Percentiles rank a stretch among this genome's conserved stretches.
Conservation (phyloP, 2,797 vertebrate species). For the Spinus pinus region DNA sequence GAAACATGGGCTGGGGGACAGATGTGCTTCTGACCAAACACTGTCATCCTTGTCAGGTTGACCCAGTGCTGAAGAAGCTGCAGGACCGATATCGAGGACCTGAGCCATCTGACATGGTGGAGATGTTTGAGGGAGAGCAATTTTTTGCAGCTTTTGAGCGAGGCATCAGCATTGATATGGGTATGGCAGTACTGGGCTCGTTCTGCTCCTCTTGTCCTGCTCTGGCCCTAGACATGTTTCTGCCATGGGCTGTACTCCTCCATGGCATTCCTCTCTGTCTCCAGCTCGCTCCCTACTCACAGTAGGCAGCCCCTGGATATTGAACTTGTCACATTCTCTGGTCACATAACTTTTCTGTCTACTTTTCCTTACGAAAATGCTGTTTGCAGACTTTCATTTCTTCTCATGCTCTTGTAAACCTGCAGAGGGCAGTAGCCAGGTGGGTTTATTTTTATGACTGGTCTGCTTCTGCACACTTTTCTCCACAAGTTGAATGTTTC, state of each 20-base stretch:
- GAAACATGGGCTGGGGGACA: background rate
- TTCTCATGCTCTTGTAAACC: background rate
- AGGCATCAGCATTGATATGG: slow-evolving; percentile 87
- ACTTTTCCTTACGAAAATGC: background rate
- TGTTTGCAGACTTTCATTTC: background rate
- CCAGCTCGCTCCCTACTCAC: background rate
- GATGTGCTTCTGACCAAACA: background rate
- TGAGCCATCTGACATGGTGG: slow-evolving; percentile 92
- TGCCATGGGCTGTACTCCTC: background rate
- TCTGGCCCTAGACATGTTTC: background rate
- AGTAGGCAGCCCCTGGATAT: background rate
- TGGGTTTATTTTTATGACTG: background rate
- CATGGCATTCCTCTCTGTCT: background rate
- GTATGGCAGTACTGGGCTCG: slow-evolving; percentile 62
- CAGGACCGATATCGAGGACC: slow-evolving; percentile 87
- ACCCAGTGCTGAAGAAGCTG: slow-evolving; percentile 72
- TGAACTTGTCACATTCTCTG: background rate
- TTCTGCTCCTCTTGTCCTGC: background rate
- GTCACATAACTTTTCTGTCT: background rate
- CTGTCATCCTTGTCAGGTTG: slow-evolving; percentile 65
- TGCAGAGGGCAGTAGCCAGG: background rate
- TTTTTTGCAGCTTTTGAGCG: slow-evolving; percentile 96
- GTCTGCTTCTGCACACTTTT: background rate
- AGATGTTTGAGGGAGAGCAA: slow-evolving; percentile 94
- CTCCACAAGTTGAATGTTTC: background rate